Evolutionary conservation across 2,888 invertebrate genomes (phyloP).

Genomic region (Tricholauxania praeusta): DNA sequence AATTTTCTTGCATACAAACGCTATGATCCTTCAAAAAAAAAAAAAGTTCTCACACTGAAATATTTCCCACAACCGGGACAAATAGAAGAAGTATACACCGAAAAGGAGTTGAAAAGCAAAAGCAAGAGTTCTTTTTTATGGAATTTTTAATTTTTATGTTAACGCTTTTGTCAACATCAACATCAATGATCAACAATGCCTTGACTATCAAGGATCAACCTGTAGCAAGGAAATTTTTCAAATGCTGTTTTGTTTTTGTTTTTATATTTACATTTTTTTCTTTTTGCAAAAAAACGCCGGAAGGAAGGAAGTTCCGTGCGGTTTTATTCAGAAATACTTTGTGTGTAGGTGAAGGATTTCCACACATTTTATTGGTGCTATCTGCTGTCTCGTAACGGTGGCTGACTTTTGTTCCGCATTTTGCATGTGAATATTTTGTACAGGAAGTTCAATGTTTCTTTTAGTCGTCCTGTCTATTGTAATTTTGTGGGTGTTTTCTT

Average conservation of each 20-base stretch:
- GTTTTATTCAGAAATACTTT: conserved; percentile 37
- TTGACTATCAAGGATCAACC: conserved; percentile 25
- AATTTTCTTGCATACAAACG: conserved; percentile 1
- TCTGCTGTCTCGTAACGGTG: conserved; percentile 27
- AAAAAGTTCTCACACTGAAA: conserved; percentile 29
- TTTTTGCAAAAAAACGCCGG: conserved; percentile 38
- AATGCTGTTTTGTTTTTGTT: conserved; percentile 5
- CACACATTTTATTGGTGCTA: conserved; percentile 8
- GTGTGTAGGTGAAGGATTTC: neutral
- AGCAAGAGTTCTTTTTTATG: neutral
- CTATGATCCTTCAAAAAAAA: neutral
- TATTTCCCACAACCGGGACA: conserved; percentile 26
- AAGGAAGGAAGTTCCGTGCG: conserved; percentile 44
- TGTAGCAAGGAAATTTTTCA: conserved; percentile 6
- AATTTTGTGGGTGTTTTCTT: conserved; percentile 24
- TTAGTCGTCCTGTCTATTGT: neutral
- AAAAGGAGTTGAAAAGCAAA: neutral
- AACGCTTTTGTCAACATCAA: conserved; percentile 14
- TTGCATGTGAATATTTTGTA: conserved; percentile 28
- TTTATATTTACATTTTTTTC: conserved; percentile 22
- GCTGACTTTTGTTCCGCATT: conserved; percentile 17
- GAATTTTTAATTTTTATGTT: conserved; percentile 30
- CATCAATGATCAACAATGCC: conserved; percentile 15
- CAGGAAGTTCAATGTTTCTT: conserved; percentile 14
- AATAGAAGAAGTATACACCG: neutral